Base-by-base conservation (phyloP, 2,888 invertebrate species). In the Mystacides longicornis region DNA sequence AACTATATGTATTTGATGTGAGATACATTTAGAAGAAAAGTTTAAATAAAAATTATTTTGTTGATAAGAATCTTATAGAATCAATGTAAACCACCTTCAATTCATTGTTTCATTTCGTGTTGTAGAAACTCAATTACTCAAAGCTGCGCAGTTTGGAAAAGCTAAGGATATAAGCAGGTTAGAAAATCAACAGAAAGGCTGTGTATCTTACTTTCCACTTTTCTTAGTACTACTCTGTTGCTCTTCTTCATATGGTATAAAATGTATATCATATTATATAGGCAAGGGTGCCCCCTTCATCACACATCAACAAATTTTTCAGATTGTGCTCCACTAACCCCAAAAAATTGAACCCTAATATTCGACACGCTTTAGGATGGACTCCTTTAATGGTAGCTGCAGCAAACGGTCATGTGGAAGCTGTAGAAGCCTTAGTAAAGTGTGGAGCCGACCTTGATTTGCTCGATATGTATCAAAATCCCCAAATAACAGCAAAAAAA, bases 361-460 rank as follows among this genome's bases (percentile, higher is more conserved):
- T 71, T 49, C 77, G 86, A 14, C 93, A 93, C 73, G 65, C 76
- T 22, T 74, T 92, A 48, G 94, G 94, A 50, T 94, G 94, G 93
- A 91, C 90, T 14, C 82, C 91, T 22, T 75, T 94, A 27, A 91
- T 92, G 74, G 82, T 85, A 49, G 93, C 93, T 31, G 86, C 88
- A 9, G 86, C 92, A 33, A 91, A 89, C 73, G 85, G 85, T 60
- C 82, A 82, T 66, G 64, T 73, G 16, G 78, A 79, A 18, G 78
- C 78, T 55, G 79, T 86, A 21, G 74, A 75, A 64, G 74, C 81
- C 62, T 71, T 89, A 57, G 68, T 89, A 53, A 73, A 80, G n/a
- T 77, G 81, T 52, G 92, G 92, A n/a, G 92, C 91, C 22, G 84
- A 89, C 67, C 81, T 86, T 1, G 86, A 93, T 71, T 65, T 82